phyloP scores from a whole-genome alignment of 2,888 invertebrate species.

The Zaprionus lineosus region DNA sequence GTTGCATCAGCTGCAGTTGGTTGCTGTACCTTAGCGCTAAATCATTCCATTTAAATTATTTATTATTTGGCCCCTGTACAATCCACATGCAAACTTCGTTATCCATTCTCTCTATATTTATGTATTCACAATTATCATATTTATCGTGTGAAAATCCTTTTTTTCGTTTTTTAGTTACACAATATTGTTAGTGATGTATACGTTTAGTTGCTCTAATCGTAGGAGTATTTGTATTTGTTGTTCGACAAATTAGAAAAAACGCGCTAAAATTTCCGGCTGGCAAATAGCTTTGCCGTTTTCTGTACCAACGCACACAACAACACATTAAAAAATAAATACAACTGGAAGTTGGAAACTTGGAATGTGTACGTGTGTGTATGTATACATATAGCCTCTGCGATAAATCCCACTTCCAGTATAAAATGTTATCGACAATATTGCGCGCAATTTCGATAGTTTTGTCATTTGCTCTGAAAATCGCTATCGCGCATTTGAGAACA shows the following conservation, averaged over 20 bases:
- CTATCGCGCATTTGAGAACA: neutral
- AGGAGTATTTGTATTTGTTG: slow-evolving; percentile 13
- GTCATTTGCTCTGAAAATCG: neutral
- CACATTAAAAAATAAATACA: slow-evolving; percentile 79
- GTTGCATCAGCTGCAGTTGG: slow-evolving; percentile 24
- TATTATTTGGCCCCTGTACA: slow-evolving; percentile 1
- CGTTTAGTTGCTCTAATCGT: slow-evolving; percentile 12
- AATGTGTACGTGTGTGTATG: slow-evolving; percentile 58
- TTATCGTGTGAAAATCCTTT: slow-evolving; percentile 9
- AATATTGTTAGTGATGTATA: slow-evolving; percentile 15
- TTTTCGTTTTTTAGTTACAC: slow-evolving; percentile 21
- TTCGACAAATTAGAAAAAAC: slow-evolving; percentile 48
- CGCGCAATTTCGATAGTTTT: slow-evolving; percentile 43
- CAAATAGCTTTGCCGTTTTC: slow-evolving; percentile 58
- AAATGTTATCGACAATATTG: slow-evolving; percentile 42
- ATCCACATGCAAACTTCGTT: slow-evolving; percentile 4
- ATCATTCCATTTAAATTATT: neutral
- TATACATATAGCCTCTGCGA: slow-evolving; percentile 45
- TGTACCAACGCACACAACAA: slow-evolving; percentile 68
- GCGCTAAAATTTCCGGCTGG: slow-evolving; percentile 69
- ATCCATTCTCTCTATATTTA: neutral
- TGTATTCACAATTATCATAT: slow-evolving; percentile 22
- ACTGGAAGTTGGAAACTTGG: slow-evolving; percentile 62
- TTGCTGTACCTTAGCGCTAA: too few relatives aligned
- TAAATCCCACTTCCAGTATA: slow-evolving; percentile 20